Percentiles rank a stretch among this genome's conserved stretches.
Conservation (phyloP, 2,113 vertebrate genomes). For the Lophius piscatorius region DNA sequence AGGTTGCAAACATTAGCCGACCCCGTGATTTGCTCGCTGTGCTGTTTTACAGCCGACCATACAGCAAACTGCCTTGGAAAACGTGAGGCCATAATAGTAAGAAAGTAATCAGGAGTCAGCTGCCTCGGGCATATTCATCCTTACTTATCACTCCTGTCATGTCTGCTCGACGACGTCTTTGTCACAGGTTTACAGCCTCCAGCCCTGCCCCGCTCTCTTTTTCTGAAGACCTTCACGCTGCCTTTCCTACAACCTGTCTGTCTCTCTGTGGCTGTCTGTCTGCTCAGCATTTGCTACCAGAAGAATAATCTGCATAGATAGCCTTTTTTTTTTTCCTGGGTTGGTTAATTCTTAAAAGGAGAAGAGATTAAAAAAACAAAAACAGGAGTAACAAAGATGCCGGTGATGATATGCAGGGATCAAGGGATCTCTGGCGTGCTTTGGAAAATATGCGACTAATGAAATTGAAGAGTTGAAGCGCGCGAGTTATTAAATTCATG, state of each 20-base stretch:
- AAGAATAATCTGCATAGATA: slow-evolving; percentile 42
- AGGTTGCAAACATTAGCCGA: slow-evolving; percentile 54
- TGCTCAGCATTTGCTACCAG: slow-evolving; percentile 21
- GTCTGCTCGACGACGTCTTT: slow-evolving; percentile 44
- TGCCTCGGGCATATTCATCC: slow-evolving; percentile 73
- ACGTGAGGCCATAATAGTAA: slow-evolving; percentile 68
- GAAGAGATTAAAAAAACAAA: slow-evolving; percentile 36
- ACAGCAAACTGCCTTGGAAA: slow-evolving; percentile 53
- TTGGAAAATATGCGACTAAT: slow-evolving; percentile 44
- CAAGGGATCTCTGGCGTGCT: slow-evolving; percentile 36
- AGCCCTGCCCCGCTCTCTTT: background rate
- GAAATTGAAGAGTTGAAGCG: slow-evolving; percentile 56
- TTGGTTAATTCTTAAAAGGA: slow-evolving; percentile 39
- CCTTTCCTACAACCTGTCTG: no score
- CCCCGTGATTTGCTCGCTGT: slow-evolving; percentile 56
- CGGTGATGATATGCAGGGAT: slow-evolving; percentile 48
- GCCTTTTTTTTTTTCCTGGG: slow-evolving; percentile 45
- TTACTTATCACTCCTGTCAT: slow-evolving; percentile 68
- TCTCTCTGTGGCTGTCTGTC: background rate
- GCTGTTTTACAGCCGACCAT: slow-evolving; percentile 65
- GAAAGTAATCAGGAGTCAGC: slow-evolving; percentile 74
- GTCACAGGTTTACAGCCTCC: slow-evolving; percentile 44
- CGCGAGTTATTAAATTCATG: slow-evolving; percentile 49
- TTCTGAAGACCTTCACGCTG: no score
- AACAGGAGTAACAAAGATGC: slow-evolving; percentile 16